Base-by-base conservation (phyloP, 2,797 vertebrate species). In the Enteromius radiatus region DNA sequence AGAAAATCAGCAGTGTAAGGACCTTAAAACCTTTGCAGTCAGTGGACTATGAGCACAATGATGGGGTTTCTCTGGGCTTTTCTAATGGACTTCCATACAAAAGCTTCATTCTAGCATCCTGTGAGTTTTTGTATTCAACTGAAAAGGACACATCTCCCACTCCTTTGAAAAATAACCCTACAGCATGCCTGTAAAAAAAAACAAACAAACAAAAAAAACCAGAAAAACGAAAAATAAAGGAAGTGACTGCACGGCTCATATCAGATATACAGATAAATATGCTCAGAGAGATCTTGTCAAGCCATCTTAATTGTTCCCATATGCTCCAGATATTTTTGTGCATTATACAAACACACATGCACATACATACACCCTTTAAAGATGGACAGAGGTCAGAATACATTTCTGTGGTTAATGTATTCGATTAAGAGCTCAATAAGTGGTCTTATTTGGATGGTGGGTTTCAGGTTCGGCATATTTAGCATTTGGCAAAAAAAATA, bases 71-170 rank as follows among this genome's bases (percentile, higher is more conserved):
- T 84, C 21, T 81, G 49, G 78, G 41, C 17, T 49, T 78, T 59
- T 79, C 56, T 31, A 14, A 65, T 65, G 70, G 70, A 56, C 12
- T 10, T 23, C n/a, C 19, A 14, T 61, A 75, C 82, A 76, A 84
- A 81, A 64, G 68, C 41, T 41, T 49, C 41, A 10, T 73, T 86
- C 59, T 64, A 81, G 54, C 63, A 78, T 15, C 65, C 49, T 38
- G 59, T 75, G 38, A 63, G 65, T 78, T 56, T 68, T 83, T 84
- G 49, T 86, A 31, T 54, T 73, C 47, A 59, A 6, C 21, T 83
- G 65, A 83, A 83, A 80, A 80, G 23, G 15, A 56, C 23, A 31
- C 33, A 43, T 33, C 69, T 69, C 59, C 28, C 31, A 28, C n/a
- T 31, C 11, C 9, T 64, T 73, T 43, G 19, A 56, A 75, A 49